phyloP scores from a whole-genome alignment of 2,888 invertebrate species.

The Drosophila atripex region DNA sequence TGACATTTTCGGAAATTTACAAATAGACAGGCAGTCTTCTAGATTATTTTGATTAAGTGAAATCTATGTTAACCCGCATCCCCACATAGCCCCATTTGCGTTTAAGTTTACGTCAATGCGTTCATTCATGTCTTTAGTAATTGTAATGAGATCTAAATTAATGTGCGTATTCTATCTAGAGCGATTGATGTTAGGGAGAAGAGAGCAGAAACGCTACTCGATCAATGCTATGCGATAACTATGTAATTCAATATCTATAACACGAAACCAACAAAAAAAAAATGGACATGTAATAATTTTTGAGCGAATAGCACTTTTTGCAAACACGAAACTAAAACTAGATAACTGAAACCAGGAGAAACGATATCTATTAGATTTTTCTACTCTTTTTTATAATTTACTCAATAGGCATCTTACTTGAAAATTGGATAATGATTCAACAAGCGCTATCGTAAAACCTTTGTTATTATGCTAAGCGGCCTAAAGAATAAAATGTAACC shows the following conservation, averaged over 20 bases:
- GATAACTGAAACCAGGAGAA: slow-evolving; percentile 40
- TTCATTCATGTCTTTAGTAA: slow-evolving; percentile 69
- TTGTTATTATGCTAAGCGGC: slow-evolving; percentile 68
- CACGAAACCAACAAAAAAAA: slow-evolving; percentile 26
- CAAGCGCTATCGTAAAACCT: slow-evolving; percentile 52
- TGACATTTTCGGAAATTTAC: slow-evolving; percentile 69
- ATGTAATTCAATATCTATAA: slow-evolving; percentile 52
- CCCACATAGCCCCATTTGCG: slow-evolving; percentile 31
- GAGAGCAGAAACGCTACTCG: slow-evolving; percentile 30
- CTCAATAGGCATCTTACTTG: slow-evolving; percentile 57
- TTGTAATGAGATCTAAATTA: slow-evolving; percentile 58
- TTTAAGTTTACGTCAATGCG: slow-evolving; percentile 61
- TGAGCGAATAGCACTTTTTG: slow-evolving; percentile 80
- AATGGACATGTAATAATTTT: slow-evolving; percentile 62
- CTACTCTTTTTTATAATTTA: slow-evolving; percentile 79
- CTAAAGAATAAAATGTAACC: slow-evolving; percentile 49
- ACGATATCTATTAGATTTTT: slow-evolving; percentile 77
- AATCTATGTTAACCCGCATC: slow-evolving; percentile 55
- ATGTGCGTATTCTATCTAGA: slow-evolving; percentile 56
- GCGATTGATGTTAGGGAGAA: slow-evolving; percentile 26
- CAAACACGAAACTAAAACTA: slow-evolving; percentile 63
- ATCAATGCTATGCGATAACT: slow-evolving; percentile 37
- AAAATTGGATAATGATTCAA: slow-evolving; percentile 57
- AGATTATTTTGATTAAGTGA: slow-evolving; percentile 54
- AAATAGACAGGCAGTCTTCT: slow-evolving; percentile 72